Evolutionary conservation across 1,140 invertebrate genomes (phyloP).

Genomic region (Xylocopa sonorina): DNA sequence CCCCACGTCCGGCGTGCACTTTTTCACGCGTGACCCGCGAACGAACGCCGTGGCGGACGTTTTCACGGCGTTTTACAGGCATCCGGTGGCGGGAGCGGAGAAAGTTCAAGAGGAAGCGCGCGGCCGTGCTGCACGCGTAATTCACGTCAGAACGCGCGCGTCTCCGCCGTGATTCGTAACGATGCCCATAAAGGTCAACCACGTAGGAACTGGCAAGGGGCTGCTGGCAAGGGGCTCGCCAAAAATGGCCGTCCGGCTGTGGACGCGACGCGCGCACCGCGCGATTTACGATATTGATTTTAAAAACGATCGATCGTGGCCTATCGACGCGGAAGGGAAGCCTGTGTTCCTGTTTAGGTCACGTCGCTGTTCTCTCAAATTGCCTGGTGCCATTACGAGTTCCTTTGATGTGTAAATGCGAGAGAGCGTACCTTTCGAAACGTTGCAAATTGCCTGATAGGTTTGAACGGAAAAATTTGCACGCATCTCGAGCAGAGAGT

Average conservation of each 20-base stretch:
- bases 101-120: conserved; percentile 45
- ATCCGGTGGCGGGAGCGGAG: conserved; percentile 31
- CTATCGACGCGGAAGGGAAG: conserved; percentile 12
- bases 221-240: conserved; percentile 13
- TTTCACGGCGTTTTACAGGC: conserved; percentile 43
- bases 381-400: too few species aligned
- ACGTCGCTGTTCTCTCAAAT: too few species aligned
- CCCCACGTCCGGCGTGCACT: neutral
- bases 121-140: conserved; percentile 26
- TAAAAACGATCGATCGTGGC: conserved; percentile 35
- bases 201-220: neutral
- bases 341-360: conserved; percentile 4
- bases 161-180: conserved; percentile 64
- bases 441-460: too few species aligned
- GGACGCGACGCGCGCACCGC: neutral
- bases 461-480: too few species aligned
- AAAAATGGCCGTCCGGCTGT: conserved; percentile 49
- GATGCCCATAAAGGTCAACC: conserved; percentile 62
- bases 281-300: conserved; percentile 56
- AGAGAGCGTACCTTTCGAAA: too few species aligned
- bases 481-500: too few species aligned
- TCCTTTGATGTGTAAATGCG: too few species aligned
- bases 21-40: conserved; percentile 32
- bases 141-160: conserved; percentile 44
- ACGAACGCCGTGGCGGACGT: conserved; percentile 1